Percentiles rank a stretch among this genome's conserved stretches.
These are phyloP conservation scores for Stegana nigrithorax DNA, from an alignment of 2,888 invertebrate species.

Conservation along the genomic window DNA sequence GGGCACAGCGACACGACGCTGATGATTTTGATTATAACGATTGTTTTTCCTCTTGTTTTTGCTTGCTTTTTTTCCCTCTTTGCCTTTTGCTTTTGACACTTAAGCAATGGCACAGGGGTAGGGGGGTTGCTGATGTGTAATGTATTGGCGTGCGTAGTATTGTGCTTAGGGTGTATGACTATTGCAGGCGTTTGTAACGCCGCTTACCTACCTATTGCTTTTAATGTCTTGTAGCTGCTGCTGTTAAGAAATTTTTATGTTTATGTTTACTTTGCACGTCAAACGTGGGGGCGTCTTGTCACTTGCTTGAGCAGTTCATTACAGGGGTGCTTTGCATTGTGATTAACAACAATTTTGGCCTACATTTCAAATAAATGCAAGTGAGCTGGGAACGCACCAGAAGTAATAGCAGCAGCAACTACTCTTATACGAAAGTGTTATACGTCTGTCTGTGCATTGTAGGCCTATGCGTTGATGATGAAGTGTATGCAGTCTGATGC, in stretches of 20 bases:
- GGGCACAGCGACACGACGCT: too few relatives aligned
- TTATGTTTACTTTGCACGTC: slow-evolving; percentile 15
- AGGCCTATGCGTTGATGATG: too few relatives aligned
- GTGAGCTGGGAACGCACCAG: too few relatives aligned
- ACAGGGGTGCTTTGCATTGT: too few relatives aligned
- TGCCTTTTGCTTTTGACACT: background rate
- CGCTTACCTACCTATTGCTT: too few relatives aligned
- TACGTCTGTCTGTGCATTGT: background rate
- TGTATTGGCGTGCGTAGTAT: background rate
- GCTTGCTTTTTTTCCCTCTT: background rate
- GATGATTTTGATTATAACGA: too few relatives aligned
- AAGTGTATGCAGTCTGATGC: too few relatives aligned
- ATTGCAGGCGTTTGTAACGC: background rate
- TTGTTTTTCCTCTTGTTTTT: too few relatives aligned
- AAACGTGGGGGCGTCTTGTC: too few relatives aligned
- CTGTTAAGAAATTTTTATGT: slow-evolving; percentile 7
- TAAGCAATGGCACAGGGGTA: background rate
- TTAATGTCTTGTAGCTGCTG: background rate
- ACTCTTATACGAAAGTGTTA: background rate
- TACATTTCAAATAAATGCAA: background rate
- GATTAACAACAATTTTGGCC: too few relatives aligned
- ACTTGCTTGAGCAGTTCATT: too few relatives aligned
- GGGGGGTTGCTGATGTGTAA: background rate
- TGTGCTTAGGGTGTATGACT: background rate
- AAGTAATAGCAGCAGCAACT: too few relatives aligned